These are phyloP conservation scores for Solen grandis DNA, from an alignment of 1,140 invertebrate species.

Conservation along the genomic window DNA sequence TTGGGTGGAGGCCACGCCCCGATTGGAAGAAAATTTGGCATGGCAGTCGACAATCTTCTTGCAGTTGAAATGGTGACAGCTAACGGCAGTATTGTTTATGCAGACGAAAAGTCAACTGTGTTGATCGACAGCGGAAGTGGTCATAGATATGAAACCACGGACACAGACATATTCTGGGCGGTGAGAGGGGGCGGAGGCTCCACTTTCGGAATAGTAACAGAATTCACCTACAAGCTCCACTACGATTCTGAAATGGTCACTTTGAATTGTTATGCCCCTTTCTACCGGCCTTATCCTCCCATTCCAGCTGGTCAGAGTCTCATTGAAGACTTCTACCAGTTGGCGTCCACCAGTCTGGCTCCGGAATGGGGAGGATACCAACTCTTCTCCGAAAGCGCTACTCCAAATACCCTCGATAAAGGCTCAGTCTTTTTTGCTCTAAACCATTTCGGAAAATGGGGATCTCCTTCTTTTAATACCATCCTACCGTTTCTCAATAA, in stretches of 20 bases:
- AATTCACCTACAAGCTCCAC: constrained; percentile 62
- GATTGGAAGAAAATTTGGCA: constrained; percentile 57
- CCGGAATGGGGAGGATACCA: constrained; percentile 54
- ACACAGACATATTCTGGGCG: constrained; percentile 69
- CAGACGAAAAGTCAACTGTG: constrained; percentile 8
- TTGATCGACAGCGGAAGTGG: constrained; percentile 9
- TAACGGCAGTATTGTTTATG: constrained; percentile 30
- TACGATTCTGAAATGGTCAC: constrained; percentile 28
- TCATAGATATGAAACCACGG: background rate
- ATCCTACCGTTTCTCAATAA: constrained; percentile 14
- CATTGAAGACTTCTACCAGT: constrained; percentile 12
- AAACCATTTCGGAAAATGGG: constrained; percentile 46
- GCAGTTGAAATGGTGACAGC: constrained; percentile 62
- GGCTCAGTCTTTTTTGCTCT: constrained; percentile 17
- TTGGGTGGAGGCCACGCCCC: constrained; percentile 71
- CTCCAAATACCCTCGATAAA: background rate
- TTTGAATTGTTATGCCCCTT: background rate
- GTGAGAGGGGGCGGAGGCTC: constrained; percentile 69
- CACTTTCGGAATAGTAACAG: constrained; percentile 63
- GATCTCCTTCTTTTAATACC: constrained; percentile 12
- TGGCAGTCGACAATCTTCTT: constrained; percentile 70
- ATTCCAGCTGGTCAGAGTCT: background rate
- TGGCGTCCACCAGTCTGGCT: constrained; percentile 14
- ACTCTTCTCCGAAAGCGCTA: background rate
- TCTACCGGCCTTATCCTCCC: background rate